Conservation (phyloP, 1,140 invertebrate species). For the Megalopta genalis region DNA sequence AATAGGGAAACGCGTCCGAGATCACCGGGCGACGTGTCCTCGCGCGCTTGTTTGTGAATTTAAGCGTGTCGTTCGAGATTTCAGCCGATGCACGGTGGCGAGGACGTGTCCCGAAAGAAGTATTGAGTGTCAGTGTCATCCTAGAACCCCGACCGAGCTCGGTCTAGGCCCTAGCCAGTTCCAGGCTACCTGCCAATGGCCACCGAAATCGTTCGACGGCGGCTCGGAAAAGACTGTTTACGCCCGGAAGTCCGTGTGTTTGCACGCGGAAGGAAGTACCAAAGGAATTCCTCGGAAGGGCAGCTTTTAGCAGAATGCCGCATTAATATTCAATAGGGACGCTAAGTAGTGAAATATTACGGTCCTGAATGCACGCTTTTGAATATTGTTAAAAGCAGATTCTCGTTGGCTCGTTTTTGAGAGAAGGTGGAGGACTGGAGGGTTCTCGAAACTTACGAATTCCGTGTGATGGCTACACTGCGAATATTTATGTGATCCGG, state of each 20-base stretch:
- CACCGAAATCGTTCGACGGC: conserved; percentile 1
- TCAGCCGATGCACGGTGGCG: neutral
- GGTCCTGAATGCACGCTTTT: neutral
- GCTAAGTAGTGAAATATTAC: neutral
- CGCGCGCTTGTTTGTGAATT: conserved; percentile 21
- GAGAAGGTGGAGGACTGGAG: neutral
- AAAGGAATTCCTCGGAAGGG: neutral
- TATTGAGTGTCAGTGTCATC: conserved; percentile 38
- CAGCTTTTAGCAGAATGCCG: neutral
- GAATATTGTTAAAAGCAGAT: neutral
- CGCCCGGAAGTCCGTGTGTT: neutral
- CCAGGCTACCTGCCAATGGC: conserved; percentile 19
- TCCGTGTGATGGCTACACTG: neutral
- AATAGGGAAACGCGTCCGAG: conserved; percentile 22
- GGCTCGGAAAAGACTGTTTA: conserved; percentile 17
- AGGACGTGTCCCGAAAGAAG: neutral
- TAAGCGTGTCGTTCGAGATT: conserved; percentile 26
- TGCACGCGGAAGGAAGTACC: neutral
- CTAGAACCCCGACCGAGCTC: conserved; percentile 13
- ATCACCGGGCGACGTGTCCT: neutral
- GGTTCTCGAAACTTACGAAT: neutral
- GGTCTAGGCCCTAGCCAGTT: neutral
- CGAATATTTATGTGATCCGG: neutral
- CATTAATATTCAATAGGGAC: neutral
- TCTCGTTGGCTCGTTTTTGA: neutral